Conservation (phyloP, 2,888 invertebrate genomes). For the Xylophagus ater region DNA sequence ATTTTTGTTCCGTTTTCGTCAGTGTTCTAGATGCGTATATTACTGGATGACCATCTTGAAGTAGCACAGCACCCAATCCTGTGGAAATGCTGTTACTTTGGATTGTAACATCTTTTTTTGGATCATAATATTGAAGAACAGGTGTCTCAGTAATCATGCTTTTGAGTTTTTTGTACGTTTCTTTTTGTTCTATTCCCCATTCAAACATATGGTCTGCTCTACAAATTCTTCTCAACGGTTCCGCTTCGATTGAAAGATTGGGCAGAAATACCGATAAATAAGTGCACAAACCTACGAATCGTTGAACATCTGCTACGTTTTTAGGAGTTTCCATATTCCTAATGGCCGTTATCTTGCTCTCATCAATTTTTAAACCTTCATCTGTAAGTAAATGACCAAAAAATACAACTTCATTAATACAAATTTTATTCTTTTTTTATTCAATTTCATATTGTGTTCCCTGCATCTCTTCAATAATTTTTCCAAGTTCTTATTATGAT, state of each 20-base stretch:
- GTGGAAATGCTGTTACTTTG: constrained; percentile 2
- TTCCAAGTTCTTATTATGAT: constrained; percentile 19
- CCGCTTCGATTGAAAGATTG: constrained; percentile 18
- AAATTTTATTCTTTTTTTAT: constrained; percentile 18
- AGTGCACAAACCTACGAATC: too few species aligned
- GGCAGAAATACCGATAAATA: constrained; percentile 25
- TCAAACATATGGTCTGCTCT: constrained; percentile 18
- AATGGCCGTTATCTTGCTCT: constrained; percentile 21
- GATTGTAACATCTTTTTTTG: not conserved
- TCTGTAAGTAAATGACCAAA: constrained; percentile 18
- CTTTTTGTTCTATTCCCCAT: constrained; percentile 18
- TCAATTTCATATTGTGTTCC: constrained; percentile 18
- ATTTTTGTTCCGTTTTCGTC: constrained; percentile 15
- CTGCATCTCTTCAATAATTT: constrained; percentile 14
- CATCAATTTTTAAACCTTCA: constrained; percentile 15
- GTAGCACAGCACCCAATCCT: constrained; percentile 5
- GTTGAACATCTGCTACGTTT: constrained; percentile 18
- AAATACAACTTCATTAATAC: too few species aligned
- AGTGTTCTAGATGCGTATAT: constrained; percentile 17
- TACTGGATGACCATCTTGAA: constrained; percentile 8
- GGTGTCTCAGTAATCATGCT: constrained; percentile 21
- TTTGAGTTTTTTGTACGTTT: too few species aligned
- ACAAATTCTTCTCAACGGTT: constrained; percentile 18
- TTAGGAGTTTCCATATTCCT: constrained; percentile 17
- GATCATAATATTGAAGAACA: constrained; percentile 5